phyloP scores from a whole-genome alignment of 2,797 vertebrate species.

The Chrysolophus pictus region DNA sequence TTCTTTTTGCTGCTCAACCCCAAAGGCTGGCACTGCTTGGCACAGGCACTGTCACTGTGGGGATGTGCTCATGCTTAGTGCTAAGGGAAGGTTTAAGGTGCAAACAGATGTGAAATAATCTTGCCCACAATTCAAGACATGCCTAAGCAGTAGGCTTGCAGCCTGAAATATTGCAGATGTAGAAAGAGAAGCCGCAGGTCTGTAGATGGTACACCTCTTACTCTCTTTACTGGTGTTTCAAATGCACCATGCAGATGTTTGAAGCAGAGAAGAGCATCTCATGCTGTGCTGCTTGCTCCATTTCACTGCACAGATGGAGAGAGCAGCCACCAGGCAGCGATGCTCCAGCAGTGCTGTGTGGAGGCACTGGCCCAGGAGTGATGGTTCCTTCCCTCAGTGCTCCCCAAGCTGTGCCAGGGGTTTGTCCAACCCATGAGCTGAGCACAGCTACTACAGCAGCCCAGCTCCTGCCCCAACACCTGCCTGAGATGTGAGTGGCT shows the following conservation, averaged over 20 bases:
- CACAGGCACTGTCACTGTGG: background rate
- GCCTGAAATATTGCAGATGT: background rate
- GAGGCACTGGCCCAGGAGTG: rapidly evolving
- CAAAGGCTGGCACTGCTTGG: background rate
- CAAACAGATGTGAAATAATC: rapidly evolving
- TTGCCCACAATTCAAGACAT: background rate
- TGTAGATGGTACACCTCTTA: background rate
- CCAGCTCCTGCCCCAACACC: background rate
- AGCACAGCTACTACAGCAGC: background rate
- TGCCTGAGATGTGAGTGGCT: background rate
- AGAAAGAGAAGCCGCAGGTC: background rate
- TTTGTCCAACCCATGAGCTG: background rate
- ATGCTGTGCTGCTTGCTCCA: rapidly evolving
- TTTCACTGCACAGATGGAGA: background rate
- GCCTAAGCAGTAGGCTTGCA: background rate
- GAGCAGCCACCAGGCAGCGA: background rate
- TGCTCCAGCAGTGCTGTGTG: background rate
- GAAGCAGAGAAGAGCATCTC: background rate
- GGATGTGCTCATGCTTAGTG: background rate
- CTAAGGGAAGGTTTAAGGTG: background rate
- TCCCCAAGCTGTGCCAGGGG: background rate
- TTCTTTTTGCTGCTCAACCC: background rate
- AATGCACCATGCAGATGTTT: background rate
- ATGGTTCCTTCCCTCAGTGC: background rate
- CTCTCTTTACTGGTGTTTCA: rapidly evolving